These are phyloP conservation scores for Gobio gobio DNA, from an alignment of 2,113 vertebrate genomes.

Conservation along the genomic window DNA sequence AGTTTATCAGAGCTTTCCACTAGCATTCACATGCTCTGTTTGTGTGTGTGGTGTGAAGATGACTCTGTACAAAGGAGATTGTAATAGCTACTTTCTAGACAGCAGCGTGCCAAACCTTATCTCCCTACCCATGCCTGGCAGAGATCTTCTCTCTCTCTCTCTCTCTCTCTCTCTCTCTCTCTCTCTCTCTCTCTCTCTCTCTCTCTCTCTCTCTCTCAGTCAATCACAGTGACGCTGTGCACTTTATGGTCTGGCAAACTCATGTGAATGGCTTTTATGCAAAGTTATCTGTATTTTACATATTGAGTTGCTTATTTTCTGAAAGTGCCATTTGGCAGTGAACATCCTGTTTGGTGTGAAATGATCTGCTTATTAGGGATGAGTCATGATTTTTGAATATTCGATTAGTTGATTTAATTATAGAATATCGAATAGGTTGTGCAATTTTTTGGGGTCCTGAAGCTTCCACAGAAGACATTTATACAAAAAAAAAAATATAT, in stretches of 20 bases:
- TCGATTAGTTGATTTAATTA: no score
- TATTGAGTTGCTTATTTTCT: not conserved
- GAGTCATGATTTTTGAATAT: no score
- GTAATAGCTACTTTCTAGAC: constrained; percentile 5
- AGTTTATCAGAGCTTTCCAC: not conserved
- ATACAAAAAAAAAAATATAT: no score
- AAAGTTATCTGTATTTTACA: not conserved
- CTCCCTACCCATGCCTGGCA: constrained; percentile 7
- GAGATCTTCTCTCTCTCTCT: no score
- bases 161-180: no score
- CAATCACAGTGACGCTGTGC: not conserved
- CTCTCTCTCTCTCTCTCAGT: not conserved
- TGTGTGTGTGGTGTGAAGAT: not conserved
- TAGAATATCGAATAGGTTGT: no score
- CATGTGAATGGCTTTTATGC: constrained; percentile 1
- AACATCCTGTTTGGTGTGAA: not conserved
- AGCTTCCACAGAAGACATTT: no score
- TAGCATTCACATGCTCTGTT: not conserved
- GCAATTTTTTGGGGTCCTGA: no score
- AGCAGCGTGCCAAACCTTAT: not conserved
- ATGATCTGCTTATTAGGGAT: not conserved
- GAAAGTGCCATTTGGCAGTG: not conserved
- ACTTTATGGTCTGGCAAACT: not conserved
- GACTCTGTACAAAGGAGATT: not conserved
- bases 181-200: no score